phyloP scores from a whole-genome alignment of 2,888 invertebrate species.

The Drosophila dives region DNA sequence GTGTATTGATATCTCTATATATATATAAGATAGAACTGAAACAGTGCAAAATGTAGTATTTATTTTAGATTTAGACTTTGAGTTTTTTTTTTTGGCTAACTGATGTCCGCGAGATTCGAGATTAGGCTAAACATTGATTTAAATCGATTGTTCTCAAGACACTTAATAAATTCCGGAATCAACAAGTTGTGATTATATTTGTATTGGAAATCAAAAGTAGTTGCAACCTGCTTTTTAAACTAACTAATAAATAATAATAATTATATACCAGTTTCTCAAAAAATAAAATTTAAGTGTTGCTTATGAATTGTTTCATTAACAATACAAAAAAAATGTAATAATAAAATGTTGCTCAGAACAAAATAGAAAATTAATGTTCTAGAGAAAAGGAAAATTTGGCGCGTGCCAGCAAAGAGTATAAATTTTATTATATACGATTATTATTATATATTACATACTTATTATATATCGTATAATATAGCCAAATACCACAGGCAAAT shows the following conservation, averaged over 20 bases:
- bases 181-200: not conserved
- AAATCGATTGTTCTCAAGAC: not conserved
- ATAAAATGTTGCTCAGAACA: not conserved
- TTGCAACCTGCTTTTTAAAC: not conserved
- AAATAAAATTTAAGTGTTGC: not conserved
- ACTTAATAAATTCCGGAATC: not conserved
- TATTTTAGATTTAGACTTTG: not conserved
- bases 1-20: not conserved
- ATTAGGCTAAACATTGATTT: not conserved
- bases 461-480: too few species aligned
- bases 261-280: not conserved
- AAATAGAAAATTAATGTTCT: not conserved
- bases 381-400: not conserved
- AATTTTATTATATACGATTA: not conserved
- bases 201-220: not conserved
- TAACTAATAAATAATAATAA: not conserved
- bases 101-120: not conserved
- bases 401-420: conserved; percentile 1
- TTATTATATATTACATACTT: too few species aligned
- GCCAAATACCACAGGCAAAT: not conserved
- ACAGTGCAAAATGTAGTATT: not conserved
- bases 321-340: not conserved
- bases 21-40: not conserved
- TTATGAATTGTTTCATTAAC: not conserved
- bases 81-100: not conserved